Percentiles rank a stretch among this genome's conserved stretches.
Evolutionary conservation across 1,140 invertebrate genomes (phyloP).

Genomic region (Teleopsis dalmanni): DNA sequence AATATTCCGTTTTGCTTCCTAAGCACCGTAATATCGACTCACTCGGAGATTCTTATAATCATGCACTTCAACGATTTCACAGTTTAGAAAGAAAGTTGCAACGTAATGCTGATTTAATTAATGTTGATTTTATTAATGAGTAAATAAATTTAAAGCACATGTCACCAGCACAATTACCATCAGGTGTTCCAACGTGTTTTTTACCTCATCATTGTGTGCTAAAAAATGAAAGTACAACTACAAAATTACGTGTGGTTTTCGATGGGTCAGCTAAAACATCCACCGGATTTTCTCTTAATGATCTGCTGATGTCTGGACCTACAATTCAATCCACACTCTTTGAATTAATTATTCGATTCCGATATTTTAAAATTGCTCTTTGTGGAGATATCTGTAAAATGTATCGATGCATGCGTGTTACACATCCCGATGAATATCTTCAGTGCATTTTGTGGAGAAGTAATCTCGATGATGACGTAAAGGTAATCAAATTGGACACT

Average conservation of each 20-base stretch:
- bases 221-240: slow-evolving; percentile 14
- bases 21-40: not conserved
- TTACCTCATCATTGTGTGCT: slow-evolving; percentile 9
- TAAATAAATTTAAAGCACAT: not conserved
- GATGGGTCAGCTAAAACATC: slow-evolving; percentile 12
- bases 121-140: slow-evolving; percentile 1
- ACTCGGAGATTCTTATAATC: slow-evolving; percentile 6
- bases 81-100: slow-evolving; percentile 1
- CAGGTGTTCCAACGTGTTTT: slow-evolving; percentile 1
- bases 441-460: slow-evolving; percentile 45
- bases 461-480: slow-evolving; percentile 14
- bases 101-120: not conserved
- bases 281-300: slow-evolving; percentile 19
- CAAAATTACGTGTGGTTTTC: slow-evolving; percentile 15
- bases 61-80: not conserved
- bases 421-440: slow-evolving; percentile 29
- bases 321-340: slow-evolving; percentile 16
- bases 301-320: slow-evolving; percentile 8
- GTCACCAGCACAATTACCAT: too few relatives aligned
- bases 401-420: slow-evolving; percentile 43
- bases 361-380: slow-evolving; percentile 31
- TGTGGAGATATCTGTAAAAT: slow-evolving; percentile 42
- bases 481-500: slow-evolving; percentile 5
- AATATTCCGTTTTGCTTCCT: slow-evolving; percentile 4
- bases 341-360: slow-evolving; percentile 37